Percentiles rank a stretch among this genome's conserved stretches.
Conservation (phyloP, 2,888 invertebrate genomes). For the Rhagium mordax region DNA sequence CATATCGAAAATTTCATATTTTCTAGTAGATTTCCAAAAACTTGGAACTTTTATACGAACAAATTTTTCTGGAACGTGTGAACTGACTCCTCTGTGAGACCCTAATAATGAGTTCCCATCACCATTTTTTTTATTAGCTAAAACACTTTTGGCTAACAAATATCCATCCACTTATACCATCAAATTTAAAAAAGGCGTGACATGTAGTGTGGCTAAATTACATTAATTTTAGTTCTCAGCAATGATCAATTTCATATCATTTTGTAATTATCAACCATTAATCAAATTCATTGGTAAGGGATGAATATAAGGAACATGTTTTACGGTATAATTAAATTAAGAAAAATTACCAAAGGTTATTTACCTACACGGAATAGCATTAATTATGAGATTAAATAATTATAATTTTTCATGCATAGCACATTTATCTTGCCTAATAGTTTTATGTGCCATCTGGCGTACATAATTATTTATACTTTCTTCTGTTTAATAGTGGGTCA, state of each 20-base stretch:
- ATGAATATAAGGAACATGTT: not conserved
- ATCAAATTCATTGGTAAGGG: not conserved
- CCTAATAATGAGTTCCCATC: too few relatives aligned
- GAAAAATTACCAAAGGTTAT: not conserved
- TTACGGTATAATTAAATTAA: not conserved
- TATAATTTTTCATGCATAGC: not conserved
- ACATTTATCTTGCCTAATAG: not conserved
- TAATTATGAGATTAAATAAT: not conserved
- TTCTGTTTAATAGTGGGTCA: not conserved
- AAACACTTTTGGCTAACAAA: not conserved
- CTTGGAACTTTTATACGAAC: too few relatives aligned
- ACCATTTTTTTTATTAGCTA: not conserved
- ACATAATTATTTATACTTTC: not conserved
- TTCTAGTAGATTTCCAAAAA: too few relatives aligned
- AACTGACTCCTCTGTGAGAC: too few relatives aligned
- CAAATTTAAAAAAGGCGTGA: too few relatives aligned
- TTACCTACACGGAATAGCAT: not conserved
- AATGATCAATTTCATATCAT: not conserved
- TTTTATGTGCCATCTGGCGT: not conserved
- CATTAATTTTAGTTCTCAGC: not conserved
- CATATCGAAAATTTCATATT: too few relatives aligned
- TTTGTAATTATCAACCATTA: not conserved
- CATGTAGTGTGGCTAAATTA: not conserved
- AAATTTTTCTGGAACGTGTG: too few relatives aligned
- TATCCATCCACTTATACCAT: not conserved